Evolutionary conservation across 1,140 invertebrate genomes (phyloP), one percentile per base, ranked within the genome.

Genomic region (Eciton burchellii): DNA sequence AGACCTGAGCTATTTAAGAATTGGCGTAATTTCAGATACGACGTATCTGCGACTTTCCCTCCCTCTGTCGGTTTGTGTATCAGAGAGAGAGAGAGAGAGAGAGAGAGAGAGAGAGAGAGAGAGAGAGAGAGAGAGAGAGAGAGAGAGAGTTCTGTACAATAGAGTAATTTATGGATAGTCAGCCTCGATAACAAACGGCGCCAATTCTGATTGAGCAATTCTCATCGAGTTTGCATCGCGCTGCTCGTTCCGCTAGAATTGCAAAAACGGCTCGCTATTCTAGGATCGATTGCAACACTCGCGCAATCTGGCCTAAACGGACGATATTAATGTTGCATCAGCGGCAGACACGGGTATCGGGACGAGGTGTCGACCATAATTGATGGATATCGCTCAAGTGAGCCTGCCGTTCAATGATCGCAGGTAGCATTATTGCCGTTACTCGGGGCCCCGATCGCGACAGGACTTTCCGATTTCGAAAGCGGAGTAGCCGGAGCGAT

Each of bases 261-360:
- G n/a, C n/a, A n/a, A n/a, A n/a, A n/a, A 47, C 19, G 4, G 60
- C 24, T 59, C 29, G 21, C 35, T 70, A 68, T 68, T 79, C 24
- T 45, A 68, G 49, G 74, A 68, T 79, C 56, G 56, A 21, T 79
- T 56, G n/a, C n/a, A 76, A 63, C 26, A 65, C 21, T n/a, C 43
- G 29, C 9, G 57, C 21, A 62, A 62, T 26, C 24, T 62, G 26
- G 12, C 24, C 14, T 79, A 68, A 79, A 68, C 68, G 43, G 49
- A 70, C 52, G 56, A 3, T 56, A 79, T 79, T 79, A 79, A 68
- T 79, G 16, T 77, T 77, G 21, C 21, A 77, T 77, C 16, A 63
- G 41, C 45, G 21, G 49, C 26, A 45, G 49, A 52, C 65, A 35
- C 6, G 16, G n/a, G 19, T 24, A 29, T 6, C 3, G n/a, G 62